A percentile compares a stretch with the other conserved stretches of the same genome.
Evolutionary conservation across 92 coral and sea anemone species (phyloP).

Genomic region (Palythoa grandiflora): DNA sequence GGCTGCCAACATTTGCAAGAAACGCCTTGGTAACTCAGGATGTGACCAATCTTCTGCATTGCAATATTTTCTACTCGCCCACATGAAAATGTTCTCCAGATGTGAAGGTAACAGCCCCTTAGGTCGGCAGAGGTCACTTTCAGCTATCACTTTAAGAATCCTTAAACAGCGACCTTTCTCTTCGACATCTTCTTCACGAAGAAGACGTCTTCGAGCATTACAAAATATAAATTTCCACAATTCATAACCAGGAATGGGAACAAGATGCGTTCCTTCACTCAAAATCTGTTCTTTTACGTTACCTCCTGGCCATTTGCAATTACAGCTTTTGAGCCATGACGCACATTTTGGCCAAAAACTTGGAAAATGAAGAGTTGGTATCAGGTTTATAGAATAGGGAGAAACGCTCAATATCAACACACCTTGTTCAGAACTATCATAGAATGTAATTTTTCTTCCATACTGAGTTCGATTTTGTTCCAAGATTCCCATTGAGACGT

Average conservation of each 20-base stretch:
- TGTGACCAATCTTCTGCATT: slow-evolving; percentile 70
- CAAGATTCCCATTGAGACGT: slow-evolving; percentile 48
- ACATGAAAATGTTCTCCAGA: slow-evolving; percentile 77
- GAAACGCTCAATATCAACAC: slow-evolving; percentile 13
- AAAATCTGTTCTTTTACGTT: slow-evolving; percentile 54
- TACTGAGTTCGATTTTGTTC: slow-evolving; percentile 35
- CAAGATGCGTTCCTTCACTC: slow-evolving; percentile 74
- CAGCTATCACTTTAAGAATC: slow-evolving; percentile 74
- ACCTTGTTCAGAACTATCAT: slow-evolving; percentile 13
- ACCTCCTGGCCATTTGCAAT: slow-evolving; percentile 69
- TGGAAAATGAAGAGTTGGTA: slow-evolving; percentile 73
- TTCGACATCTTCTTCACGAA: slow-evolving; percentile 50
- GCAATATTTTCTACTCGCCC: slow-evolving; percentile 74
- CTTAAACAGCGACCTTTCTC: slow-evolving; percentile 74
- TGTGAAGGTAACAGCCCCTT: slow-evolving; percentile 68
- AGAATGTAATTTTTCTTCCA: slow-evolving; percentile 66
- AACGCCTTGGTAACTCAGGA: slow-evolving; percentile 62
- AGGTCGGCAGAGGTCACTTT: slow-evolving; percentile 76
- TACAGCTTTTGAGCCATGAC: slow-evolving; percentile 71
- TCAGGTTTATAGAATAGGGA: slow-evolving; percentile 67
- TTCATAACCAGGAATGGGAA: slow-evolving; percentile 67
- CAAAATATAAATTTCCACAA: slow-evolving; percentile 75
- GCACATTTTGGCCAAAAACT: slow-evolving; percentile 79
- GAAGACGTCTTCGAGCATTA: slow-evolving; percentile 70
- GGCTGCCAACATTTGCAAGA: slow-evolving; percentile 72